A percentile compares a stretch with the other conserved stretches of the same genome.
Conservation (phyloP, 2,888 invertebrate species). For the Marasmarcha lunaedactyla region DNA sequence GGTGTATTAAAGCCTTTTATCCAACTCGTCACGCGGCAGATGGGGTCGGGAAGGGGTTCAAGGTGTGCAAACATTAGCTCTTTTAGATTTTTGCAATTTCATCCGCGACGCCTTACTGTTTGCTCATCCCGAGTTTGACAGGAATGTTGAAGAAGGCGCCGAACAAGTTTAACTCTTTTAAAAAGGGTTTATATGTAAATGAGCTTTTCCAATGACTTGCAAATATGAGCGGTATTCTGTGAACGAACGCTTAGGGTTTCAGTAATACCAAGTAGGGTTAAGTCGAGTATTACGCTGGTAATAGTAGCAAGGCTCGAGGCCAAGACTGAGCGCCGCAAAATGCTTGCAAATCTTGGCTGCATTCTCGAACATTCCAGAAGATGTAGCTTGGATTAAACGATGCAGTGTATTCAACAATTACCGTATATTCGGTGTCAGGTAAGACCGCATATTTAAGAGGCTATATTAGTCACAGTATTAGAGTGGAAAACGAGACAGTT, state of each 20-base stretch:
- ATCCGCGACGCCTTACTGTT: constrained; percentile 60
- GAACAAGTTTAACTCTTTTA: constrained; percentile 48
- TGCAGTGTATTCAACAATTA: constrained; percentile 64
- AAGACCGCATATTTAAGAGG: constrained; percentile 62
- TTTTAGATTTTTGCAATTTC: constrained; percentile 71
- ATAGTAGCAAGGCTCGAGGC: constrained; percentile 49
- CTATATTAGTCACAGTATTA: constrained; percentile 70
- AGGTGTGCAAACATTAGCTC: constrained; percentile 71
- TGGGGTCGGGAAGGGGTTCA: constrained; percentile 67
- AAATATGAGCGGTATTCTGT: neutral
- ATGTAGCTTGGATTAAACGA: constrained; percentile 63
- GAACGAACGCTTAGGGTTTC: constrained; percentile 17
- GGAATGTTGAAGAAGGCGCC: constrained; percentile 30
- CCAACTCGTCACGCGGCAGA: constrained; percentile 66
- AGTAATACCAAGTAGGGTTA: constrained; percentile 39
- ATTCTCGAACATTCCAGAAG: constrained; percentile 65
- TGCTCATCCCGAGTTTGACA: constrained; percentile 19
- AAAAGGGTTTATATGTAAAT: constrained; percentile 50
- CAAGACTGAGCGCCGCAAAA: constrained; percentile 50
- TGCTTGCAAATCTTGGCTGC: constrained; percentile 62
- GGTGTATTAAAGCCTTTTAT: constrained; percentile 72
- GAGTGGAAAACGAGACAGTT: constrained; percentile 71
- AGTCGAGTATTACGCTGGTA: constrained; percentile 44
- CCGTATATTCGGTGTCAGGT: constrained; percentile 58
- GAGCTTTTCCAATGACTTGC: constrained; percentile 37